Percentiles rank a stretch among this genome's conserved stretches.
Evolutionary conservation across 2,888 invertebrate genomes (phyloP).

Genomic region (Andrena camellia): DNA sequence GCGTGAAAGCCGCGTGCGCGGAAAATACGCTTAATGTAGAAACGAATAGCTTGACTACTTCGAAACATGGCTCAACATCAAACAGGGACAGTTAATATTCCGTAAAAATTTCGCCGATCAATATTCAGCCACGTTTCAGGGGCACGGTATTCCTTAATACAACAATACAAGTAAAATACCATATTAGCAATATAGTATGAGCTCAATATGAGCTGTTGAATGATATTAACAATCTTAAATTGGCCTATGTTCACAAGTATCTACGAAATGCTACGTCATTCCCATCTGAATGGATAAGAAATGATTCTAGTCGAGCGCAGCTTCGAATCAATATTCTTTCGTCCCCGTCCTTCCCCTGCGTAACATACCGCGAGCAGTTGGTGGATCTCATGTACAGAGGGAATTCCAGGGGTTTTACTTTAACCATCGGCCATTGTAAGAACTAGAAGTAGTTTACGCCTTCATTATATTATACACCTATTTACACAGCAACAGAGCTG

Average conservation of each 20-base stretch:
- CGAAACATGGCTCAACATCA: conserved; percentile 38
- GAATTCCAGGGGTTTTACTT: conserved; percentile 31
- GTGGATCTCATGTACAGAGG: conserved; percentile 13
- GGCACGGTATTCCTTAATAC: conserved; percentile 70
- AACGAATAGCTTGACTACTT: conserved; percentile 54
- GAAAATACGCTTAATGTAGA: conserved; percentile 54
- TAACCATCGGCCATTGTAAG: conserved; percentile 64
- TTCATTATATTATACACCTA: conserved; percentile 79
- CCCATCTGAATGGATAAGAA: conserved; percentile 31
- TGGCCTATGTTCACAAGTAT: conserved; percentile 73
- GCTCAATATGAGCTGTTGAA: conserved; percentile 83
- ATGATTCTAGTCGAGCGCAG: conserved; percentile 33
- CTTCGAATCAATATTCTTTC: conserved; percentile 18
- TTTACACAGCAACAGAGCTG: conserved; percentile 77
- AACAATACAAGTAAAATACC: conserved; percentile 82
- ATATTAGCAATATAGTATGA: conserved; percentile 77
- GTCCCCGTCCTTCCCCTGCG: background rate
- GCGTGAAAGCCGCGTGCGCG: conserved; percentile 48
- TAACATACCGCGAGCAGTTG: background rate
- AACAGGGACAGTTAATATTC: conserved; percentile 10
- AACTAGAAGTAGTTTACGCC: conserved; percentile 69
- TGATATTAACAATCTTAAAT: conserved; percentile 78
- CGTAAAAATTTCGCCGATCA: conserved; percentile 24
- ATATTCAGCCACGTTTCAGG: conserved; percentile 40
- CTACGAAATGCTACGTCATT: conserved; percentile 71